Evolutionary conservation across 2,888 invertebrate species (phyloP), one percentile per base, ranked within the genome.

Genomic region (Idaea straminata): DNA sequence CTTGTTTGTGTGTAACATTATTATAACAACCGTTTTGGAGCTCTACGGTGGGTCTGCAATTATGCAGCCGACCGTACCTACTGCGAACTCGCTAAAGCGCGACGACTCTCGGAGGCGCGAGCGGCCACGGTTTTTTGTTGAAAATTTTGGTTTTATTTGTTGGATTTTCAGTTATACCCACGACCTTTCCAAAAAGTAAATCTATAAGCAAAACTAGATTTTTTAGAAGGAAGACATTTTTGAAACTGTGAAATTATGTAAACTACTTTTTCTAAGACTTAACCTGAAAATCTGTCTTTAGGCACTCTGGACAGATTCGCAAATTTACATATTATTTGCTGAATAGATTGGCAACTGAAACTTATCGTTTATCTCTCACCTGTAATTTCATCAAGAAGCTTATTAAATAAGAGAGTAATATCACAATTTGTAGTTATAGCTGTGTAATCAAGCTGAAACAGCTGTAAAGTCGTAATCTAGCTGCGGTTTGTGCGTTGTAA

Each of bases 351-450:
- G 25, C 25, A 25, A 25, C 25, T 25, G 1, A 25, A 2, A 25
- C 1, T 25, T 25, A 25, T 25, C n/a, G n/a, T n/a, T n/a, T n/a
- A n/a, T 25, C 25, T 25, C 25, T 25, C 25, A 57, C 57, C 57
- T 57, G 15, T 4, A 10, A 57, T 57, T 57, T 15, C 57, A 5
- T 15, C 57, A 57, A 10, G 13, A 3, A 57, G 15, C 15, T 5
- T 59, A 59, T 59, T 59, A 16, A 59, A 59, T 59, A 59, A 59
- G 58, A 5, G 58, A 15, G 15, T 59, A 59, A 47, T 15, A 15
- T 16, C n/a, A 58, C 58, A 16, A 6, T 47, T 47, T 47, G 47
- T 47, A 10, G 47, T 59, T 59, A n/a, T 16, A 59, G n/a, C 58
- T 6, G 58, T 59, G 58, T 59, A 59, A 59, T 59, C 15, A 4